Base-by-base conservation (phyloP, 2,797 vertebrate species). In the Picus viridis region DNA sequence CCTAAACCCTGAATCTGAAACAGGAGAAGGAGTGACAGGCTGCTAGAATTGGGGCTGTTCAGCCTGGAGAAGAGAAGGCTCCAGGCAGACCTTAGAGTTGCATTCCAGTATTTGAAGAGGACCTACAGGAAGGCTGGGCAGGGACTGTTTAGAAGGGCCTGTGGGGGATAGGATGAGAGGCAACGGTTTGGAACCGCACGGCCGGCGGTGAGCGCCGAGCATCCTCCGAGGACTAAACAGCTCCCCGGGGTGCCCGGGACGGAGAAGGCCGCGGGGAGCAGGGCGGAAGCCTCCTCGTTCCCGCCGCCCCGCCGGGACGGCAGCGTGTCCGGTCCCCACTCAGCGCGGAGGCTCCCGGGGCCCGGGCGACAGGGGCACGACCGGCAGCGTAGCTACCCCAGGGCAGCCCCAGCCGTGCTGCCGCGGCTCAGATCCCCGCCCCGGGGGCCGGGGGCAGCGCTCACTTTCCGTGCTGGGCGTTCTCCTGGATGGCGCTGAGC, bases 391-490 rank as follows among this genome's bases (percentile, higher is more conserved):
- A 34, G 34, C 34, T 34, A 34, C 34, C 34, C 34, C 34, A 34
- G 34, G 34, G 34, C 34, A 34, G 34, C 34, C 34, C 34, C 34
- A 34, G 34, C 34, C 34, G 34, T 34, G 34, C 34, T 34, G 34
- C 34, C 34, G 34, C 34, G 34, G 34, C 34, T 34, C 34, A 34
- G 34, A 34, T 34, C 34, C 34, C 34, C 34, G 34, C 34, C 64
- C 6, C 65, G 2, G n/a, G 23, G 32, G 45, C 36, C 13, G 22
- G 41, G 5, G 58, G 5, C 63, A 74, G 63, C 61, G 47, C 98
- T 99, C 98, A 99, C 99, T 98, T 99, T 97, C 99, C 98, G 47
- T 98, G 98, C 93, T 96, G 90, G 47, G 97, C 94, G 83, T 98
- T 96, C 94, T 99, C 98, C 83, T 97, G 98, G 95, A 98, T 98